These are phyloP conservation scores for Ormyrus thymus DNA, from an alignment of 2,888 invertebrate genomes.

Conservation along the genomic window DNA sequence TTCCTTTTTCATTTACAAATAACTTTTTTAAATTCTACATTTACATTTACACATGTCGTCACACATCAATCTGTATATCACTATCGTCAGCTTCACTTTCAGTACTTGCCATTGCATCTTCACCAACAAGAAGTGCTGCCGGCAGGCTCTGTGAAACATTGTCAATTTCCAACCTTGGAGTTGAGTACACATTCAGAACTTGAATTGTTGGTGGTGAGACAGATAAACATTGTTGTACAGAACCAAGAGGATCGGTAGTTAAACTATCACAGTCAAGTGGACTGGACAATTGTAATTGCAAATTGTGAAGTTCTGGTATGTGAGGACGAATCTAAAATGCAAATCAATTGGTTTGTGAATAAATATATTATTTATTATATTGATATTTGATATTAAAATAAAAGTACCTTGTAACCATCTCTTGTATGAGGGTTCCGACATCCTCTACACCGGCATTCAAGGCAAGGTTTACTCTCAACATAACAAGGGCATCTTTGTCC, in stretches of 20 bases:
- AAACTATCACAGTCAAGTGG: slow-evolving; percentile 70
- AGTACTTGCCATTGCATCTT: slow-evolving; percentile 73
- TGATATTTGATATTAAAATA: background rate
- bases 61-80: slow-evolving; percentile 75
- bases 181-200: slow-evolving; percentile 74
- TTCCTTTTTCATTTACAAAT: slow-evolving; percentile 45
- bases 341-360: slow-evolving; percentile 29
- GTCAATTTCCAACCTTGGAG: slow-evolving; percentile 72
- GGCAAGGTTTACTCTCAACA: slow-evolving; percentile 91
- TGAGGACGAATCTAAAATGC: slow-evolving; percentile 80
- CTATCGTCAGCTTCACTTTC: slow-evolving; percentile 75
- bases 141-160: slow-evolving; percentile 74
- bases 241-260: slow-evolving; percentile 66
- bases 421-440: slow-evolving; percentile 93
- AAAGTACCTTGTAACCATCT: slow-evolving; percentile 85
- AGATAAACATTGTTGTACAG: slow-evolving; percentile 72
- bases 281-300: slow-evolving; percentile 76
- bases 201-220: slow-evolving; percentile 73
- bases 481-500: slow-evolving; percentile 97
- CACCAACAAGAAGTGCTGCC: slow-evolving; percentile 73
- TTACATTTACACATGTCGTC: slow-evolving; percentile 65
- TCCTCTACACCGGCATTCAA: slow-evolving; percentile 93
- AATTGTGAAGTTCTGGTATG: slow-evolving; percentile 81
- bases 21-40: slow-evolving; percentile 30
- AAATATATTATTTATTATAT: background rate